These are phyloP conservation scores for Mormyrops attenuatus DNA, from an alignment of 2,797 vertebrate genomes.

Conservation along the genomic window DNA sequence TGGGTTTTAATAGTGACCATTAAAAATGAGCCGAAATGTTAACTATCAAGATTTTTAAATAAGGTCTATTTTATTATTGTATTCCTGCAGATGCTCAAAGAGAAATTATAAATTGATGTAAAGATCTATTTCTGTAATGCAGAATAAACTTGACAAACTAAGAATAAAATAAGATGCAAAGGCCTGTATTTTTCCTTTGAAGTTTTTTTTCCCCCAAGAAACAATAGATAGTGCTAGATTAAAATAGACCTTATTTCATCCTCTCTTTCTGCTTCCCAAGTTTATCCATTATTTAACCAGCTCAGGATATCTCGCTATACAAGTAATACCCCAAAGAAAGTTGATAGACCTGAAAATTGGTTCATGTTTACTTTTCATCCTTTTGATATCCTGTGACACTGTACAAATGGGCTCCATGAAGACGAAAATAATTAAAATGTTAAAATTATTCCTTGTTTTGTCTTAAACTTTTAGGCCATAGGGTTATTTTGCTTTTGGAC, in stretches of 20 bases:
- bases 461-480: background rate
- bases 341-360: background rate
- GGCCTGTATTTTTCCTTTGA: background rate
- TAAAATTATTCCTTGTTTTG: background rate
- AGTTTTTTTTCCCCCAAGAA: background rate
- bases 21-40: background rate
- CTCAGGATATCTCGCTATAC: background rate
- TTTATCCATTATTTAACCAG: background rate
- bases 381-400: background rate
- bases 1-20: background rate
- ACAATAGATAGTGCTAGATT: background rate
- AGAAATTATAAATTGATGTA: background rate
- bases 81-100: background rate
- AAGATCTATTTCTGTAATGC: background rate
- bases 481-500: background rate
- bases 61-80: background rate
- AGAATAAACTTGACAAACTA: background rate
- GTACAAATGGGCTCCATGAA: background rate
- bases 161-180: background rate
- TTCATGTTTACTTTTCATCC: background rate
- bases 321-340: background rate
- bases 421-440: background rate
- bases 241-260: background rate
- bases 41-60: background rate
- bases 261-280: background rate